Evolutionary conservation across 2,888 invertebrate species (phyloP), one percentile per base, ranked within the genome.

Genomic region (Athripsodes cinereus): DNA sequence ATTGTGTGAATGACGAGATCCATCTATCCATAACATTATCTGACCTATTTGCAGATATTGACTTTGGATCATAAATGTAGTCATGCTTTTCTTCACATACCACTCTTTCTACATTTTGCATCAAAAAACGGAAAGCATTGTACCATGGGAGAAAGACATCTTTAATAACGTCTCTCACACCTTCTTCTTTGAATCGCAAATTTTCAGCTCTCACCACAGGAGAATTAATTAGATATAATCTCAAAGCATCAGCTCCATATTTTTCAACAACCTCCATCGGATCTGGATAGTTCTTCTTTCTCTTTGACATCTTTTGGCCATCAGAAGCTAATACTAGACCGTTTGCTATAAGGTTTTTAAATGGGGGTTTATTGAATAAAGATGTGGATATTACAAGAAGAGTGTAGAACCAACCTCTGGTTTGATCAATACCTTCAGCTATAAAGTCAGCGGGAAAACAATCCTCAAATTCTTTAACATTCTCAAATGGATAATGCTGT

Each of bases 231-330:
- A 99, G 81, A 73, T 99, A 99, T 34, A 99, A 78, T 62, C 98
- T 83, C 48, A 99, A 77, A 18, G 99, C 97, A 78, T 99, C 99
- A 1, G 98, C 97, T 1, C 99, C 98, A 72, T 92, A 97, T 71
- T 96, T 95, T 52, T 86, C 75, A 0, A 95, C 88, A 16, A 97
- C 83, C 67, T 91, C 88, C 75, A 95, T 79, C 1, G 99, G 98
- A 78, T 99, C 97, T 0, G 99, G 99, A 73, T 96, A 99, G 72
- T 99, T 99, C 73, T 97, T 95, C 76, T 97, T 97, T 22, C 98
- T 83, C 72, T 99, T 99, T 0, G 97, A 97, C 99, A 99, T 99
- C 75, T 99, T 99, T 71, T 96, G 95, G 0, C 99, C 99, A 79
- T 99, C 98, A 34, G 90, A 73, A n/a, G 97, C 98, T 60, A 99